phyloP scores from a whole-genome alignment of 2,888 invertebrate genomes.

The Gymnocheta viridis region DNA sequence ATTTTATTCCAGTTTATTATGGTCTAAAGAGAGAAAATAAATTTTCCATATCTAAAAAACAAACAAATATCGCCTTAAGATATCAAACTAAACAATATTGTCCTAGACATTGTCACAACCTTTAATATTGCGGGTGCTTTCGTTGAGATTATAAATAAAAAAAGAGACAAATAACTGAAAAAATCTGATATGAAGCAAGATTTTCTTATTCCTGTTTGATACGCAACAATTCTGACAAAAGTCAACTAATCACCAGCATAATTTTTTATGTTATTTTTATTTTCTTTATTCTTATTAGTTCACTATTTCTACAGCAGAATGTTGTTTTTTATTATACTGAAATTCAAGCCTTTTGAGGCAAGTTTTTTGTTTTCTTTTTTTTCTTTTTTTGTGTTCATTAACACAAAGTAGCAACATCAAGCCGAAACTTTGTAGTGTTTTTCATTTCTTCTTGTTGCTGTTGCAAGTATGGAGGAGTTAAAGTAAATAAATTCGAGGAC shows the following conservation, averaged over 20 bases:
- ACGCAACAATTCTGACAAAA: constrained; percentile 64
- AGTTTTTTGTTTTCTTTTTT: not conserved
- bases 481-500: constrained; percentile 20
- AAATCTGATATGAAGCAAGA: constrained; percentile 30
- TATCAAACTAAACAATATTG: constrained; percentile 40
- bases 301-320: not conserved
- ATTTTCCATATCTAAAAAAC: not conserved
- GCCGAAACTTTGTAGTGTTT: constrained; percentile 26
- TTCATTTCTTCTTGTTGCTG: not conserved
- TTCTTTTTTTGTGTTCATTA: not conserved
- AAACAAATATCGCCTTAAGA: constrained; percentile 48
- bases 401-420: constrained; percentile 50
- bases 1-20: not conserved
- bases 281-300: constrained; percentile 22
- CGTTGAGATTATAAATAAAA: constrained; percentile 19
- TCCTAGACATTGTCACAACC: constrained; percentile 63
- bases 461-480: constrained; percentile 48
- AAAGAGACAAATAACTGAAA: not conserved
- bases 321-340: constrained; percentile 7
- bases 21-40: not conserved
- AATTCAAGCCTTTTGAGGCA: constrained; percentile 44
- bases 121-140: constrained; percentile 44
- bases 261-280: constrained; percentile 4
- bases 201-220: constrained; percentile 56
- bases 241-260: constrained; percentile 64